These are phyloP conservation scores for Amphipyra berbera DNA, from an alignment of 2,888 invertebrate species.

Conservation along the genomic window DNA sequence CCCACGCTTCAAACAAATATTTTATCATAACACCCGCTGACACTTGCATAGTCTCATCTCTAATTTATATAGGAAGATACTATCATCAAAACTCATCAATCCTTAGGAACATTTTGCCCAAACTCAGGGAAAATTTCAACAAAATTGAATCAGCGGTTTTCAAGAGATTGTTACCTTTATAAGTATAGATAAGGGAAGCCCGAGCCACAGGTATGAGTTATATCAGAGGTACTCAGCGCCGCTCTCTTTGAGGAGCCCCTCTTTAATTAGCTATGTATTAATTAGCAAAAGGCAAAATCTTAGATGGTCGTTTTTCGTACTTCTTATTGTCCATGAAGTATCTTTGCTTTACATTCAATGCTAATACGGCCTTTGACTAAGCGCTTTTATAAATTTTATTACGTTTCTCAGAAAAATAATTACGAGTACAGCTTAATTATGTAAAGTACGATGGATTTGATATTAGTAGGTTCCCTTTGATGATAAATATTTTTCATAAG, in stretches of 20 bases:
- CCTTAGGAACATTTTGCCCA: conserved; percentile 43
- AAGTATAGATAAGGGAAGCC: conserved; percentile 48
- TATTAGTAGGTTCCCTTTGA: conserved; percentile 32
- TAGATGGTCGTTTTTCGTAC: conserved; percentile 37
- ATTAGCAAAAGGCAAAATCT: conserved; percentile 59
- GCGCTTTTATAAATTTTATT: conserved; percentile 15
- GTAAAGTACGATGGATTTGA: conserved; percentile 19
- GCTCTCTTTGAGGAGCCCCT: conserved; percentile 49
- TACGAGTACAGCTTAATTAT: conserved; percentile 26
- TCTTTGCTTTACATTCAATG: conserved; percentile 29
- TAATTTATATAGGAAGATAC: conserved; percentile 34
- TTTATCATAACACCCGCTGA: conserved; percentile 17
- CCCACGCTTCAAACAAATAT: conserved; percentile 31
- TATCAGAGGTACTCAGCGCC: conserved; percentile 29
- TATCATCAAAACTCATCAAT: conserved; percentile 54
- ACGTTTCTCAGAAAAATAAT: conserved; percentile 30
- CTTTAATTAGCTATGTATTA: conserved; percentile 68
- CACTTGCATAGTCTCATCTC: conserved; percentile 39
- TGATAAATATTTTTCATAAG: conserved; percentile 11
- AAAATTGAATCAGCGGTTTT: conserved; percentile 59
- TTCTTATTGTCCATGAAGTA: conserved; percentile 40
- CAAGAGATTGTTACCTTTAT: conserved; percentile 55
- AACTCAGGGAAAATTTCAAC: conserved; percentile 51
- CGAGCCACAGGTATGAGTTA: conserved; percentile 40
- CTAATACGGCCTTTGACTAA: conserved; percentile 21